A percentile compares a stretch with the other conserved stretches of the same genome.
Evolutionary conservation across 2,888 invertebrate species (phyloP).

Genomic region (Eulithis prunata): DNA sequence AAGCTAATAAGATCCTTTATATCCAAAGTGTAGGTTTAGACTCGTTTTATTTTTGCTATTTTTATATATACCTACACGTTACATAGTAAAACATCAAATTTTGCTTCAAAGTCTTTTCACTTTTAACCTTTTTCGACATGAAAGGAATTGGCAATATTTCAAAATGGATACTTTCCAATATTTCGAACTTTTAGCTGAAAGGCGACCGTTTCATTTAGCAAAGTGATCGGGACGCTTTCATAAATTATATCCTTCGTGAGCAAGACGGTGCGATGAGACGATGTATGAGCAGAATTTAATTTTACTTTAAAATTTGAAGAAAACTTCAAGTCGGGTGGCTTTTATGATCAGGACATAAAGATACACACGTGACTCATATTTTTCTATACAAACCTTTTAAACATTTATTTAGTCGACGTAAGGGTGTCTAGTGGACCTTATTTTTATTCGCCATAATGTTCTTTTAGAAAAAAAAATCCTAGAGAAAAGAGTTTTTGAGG

Average conservation of each 20-base stretch:
- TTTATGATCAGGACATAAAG: neutral
- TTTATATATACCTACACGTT: too few species aligned
- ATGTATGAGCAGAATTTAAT: slow-evolving; percentile 12
- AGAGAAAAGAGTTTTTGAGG: too few species aligned
- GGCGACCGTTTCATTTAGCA: slow-evolving; percentile 63
- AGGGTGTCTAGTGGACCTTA: too few species aligned
- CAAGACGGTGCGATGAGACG: slow-evolving; percentile 11
- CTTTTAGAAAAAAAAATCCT: too few species aligned
- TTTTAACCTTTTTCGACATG: slow-evolving; percentile 10
- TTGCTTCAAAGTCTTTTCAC: slow-evolving; percentile 8
- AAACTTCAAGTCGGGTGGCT: slow-evolving; percentile 6
- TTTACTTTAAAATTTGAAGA: slow-evolving; percentile 22
- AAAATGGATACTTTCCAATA: slow-evolving; percentile 52
- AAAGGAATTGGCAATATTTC: slow-evolving; percentile 28
- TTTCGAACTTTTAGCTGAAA: slow-evolving; percentile 56
- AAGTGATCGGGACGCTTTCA: slow-evolving; percentile 62
- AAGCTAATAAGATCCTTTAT: too few species aligned
- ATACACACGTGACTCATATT: neutral
- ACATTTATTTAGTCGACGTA: too few species aligned
- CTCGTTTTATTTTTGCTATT: too few species aligned
- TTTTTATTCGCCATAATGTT: too few species aligned
- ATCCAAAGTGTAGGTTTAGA: too few species aligned
- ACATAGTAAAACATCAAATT: slow-evolving; percentile 3
- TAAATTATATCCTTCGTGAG: slow-evolving; percentile 50
- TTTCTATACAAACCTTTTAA: neutral